These are phyloP conservation scores for Pristionchus exspectatus DNA, from an alignment of 2,888 invertebrate species.

Conservation along the genomic window DNA sequence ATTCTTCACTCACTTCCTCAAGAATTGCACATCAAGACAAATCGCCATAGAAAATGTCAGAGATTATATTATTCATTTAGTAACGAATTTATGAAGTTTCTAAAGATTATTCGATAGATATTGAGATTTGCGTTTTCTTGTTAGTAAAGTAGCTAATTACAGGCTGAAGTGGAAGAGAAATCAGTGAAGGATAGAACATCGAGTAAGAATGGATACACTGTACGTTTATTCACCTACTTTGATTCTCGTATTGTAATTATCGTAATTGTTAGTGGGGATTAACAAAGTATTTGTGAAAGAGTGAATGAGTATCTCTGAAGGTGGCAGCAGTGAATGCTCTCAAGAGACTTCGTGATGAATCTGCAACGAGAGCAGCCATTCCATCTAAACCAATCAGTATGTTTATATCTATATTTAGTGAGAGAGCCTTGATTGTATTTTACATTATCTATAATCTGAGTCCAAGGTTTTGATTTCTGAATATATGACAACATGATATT, in stretches of 20 bases:
- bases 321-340: slow-evolving; percentile 53
- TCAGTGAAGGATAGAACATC: slow-evolving; percentile 47
- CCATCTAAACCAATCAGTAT: slow-evolving; percentile 19
- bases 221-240: not conserved
- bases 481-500: not conserved
- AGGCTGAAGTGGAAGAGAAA: slow-evolving; percentile 56
- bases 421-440: too few species aligned
- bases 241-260: not conserved
- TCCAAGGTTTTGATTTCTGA: not conserved
- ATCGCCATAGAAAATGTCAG: slow-evolving; percentile 48
- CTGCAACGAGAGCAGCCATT: not conserved
- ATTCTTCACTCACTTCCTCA: slow-evolving; percentile 53
- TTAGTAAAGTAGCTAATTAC: not conserved
- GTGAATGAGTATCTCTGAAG: not conserved
- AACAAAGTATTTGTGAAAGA: not conserved
- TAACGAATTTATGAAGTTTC: not conserved
- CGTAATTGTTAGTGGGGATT: not conserved
- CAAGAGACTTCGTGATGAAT: slow-evolving; percentile 43
- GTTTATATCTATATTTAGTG: not conserved
- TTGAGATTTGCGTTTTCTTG: not conserved
- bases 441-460: not conserved
- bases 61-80: not conserved
- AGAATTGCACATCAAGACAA: slow-evolving; percentile 14
- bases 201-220: slow-evolving; percentile 53
- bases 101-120: not conserved